Percentiles rank a stretch among this genome's conserved stretches.
Conservation (phyloP, 2,797 vertebrate genomes). For the Galago senegalensis region DNA sequence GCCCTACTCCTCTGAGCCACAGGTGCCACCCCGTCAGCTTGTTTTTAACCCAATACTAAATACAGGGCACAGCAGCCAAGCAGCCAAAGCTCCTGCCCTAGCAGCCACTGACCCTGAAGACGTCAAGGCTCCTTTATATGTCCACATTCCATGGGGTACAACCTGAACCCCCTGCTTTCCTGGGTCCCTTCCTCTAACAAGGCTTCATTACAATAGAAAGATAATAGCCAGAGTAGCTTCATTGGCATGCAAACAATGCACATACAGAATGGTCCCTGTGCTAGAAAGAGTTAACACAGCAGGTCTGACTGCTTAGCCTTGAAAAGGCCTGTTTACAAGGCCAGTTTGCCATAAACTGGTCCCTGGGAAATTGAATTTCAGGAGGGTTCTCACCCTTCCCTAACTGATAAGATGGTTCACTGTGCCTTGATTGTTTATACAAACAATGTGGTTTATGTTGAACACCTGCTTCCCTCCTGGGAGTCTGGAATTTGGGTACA, state of each 20-base stretch:
- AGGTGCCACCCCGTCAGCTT: background rate
- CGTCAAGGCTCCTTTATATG: background rate
- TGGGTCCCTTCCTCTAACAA: background rate
- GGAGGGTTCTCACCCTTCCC: background rate
- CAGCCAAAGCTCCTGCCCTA: background rate
- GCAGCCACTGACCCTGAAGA: background rate
- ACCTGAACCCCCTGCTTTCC: background rate
- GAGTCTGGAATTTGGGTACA: background rate
- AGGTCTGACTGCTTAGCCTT: background rate
- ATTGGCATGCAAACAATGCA: no score
- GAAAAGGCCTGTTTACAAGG: background rate
- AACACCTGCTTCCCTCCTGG: slow-evolving; percentile 20
- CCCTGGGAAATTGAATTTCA: background rate
- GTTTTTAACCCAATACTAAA: background rate
- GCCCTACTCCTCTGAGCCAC: no score
- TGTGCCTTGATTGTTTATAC: background rate
- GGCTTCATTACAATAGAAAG: background rate
- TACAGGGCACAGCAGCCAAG: background rate
- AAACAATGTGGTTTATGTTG: background rate
- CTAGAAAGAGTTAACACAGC: background rate
- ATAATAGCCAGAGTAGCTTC: background rate
- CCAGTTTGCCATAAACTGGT: background rate
- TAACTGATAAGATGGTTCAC: background rate
- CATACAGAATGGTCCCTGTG: background rate
- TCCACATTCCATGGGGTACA: background rate